Base-by-base conservation (phyloP, 2,797 vertebrate genomes). In the Pelobates cultripes region DNA sequence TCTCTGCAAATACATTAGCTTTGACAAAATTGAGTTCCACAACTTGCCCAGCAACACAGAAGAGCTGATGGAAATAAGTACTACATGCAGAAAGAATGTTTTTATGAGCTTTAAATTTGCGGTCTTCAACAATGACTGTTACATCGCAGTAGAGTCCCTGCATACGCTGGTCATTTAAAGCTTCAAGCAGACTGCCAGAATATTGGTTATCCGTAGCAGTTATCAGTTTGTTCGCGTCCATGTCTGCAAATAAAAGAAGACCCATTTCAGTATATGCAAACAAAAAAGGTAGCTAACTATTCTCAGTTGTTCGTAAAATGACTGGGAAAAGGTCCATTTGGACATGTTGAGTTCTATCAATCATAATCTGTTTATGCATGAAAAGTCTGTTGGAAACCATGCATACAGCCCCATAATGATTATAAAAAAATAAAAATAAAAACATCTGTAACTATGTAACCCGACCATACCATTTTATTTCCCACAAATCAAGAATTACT, bases 61-160 rank as follows among this genome's bases (percentile, higher is more conserved):
- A 98, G 74, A 99, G 96, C 85, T 99, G 96, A 79, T 97, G 96
- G 87, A 99, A 99, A 77, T 99, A 99, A 0, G 95, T 94, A 88
- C 98, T 99, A 0, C 97, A 98, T 14, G 97, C 97, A 0, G 97
- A 98, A 85, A 99, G 93, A 88, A 99, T 89, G 70, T 96, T 96
- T 88, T 95, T 96, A 91, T 99, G 98, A 14, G 98, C 98, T 90
- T 94, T 92, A 90, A 99, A 99, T 87, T 99, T 99, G 85, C 90
- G 96, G 86, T 99, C 98, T 86, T 97, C 98, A 73, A 99, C 96
- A 2, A 99, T 97, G 67, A 99, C 96, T 12, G 98, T 99, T 88
- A 99, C 95, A 4, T 99, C 98, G 85, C 98, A 99, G 81, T 98
- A 99, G 87, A 98, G 93, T 89, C 97, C 98, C 45, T 94, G 94